Evolutionary conservation across 2,888 invertebrate genomes (phyloP).

Genomic region (Leptopterna dolabrata): DNA sequence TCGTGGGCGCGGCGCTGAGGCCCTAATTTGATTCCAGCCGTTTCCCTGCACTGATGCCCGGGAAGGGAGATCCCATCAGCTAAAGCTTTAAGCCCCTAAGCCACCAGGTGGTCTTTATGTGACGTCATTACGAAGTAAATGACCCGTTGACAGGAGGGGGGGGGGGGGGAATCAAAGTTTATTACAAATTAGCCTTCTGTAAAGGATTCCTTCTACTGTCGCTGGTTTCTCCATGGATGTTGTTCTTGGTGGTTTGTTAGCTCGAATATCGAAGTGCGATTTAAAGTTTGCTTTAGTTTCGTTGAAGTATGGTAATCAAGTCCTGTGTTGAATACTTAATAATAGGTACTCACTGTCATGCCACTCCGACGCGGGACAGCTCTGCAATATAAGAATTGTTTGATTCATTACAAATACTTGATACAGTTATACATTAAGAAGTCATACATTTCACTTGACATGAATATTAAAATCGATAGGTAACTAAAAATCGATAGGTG

Average conservation of each 20-base stretch:
- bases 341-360: conserved; percentile 53
- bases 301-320: too few relatives aligned
- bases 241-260: not conserved
- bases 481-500: too few relatives aligned
- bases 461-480: too few relatives aligned
- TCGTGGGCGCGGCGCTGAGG: not conserved
- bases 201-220: not conserved
- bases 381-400: conserved; percentile 50
- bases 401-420: not conserved
- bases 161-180: not conserved
- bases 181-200: not conserved
- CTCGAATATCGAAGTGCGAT: too few relatives aligned
- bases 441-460: too few relatives aligned
- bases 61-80: not conserved
- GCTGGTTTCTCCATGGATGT: not conserved
- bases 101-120: not conserved
- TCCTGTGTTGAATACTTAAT: too few relatives aligned
- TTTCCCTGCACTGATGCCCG: not conserved
- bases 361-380: conserved; percentile 55
- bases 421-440: not conserved
- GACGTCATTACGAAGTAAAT: not conserved
- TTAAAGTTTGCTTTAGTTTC: too few relatives aligned
- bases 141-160: not conserved
- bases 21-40: not conserved
- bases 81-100: not conserved